These are phyloP conservation scores for Pholis gunnellus DNA, from an alignment of 2,113 vertebrate genomes.

Conservation along the genomic window DNA sequence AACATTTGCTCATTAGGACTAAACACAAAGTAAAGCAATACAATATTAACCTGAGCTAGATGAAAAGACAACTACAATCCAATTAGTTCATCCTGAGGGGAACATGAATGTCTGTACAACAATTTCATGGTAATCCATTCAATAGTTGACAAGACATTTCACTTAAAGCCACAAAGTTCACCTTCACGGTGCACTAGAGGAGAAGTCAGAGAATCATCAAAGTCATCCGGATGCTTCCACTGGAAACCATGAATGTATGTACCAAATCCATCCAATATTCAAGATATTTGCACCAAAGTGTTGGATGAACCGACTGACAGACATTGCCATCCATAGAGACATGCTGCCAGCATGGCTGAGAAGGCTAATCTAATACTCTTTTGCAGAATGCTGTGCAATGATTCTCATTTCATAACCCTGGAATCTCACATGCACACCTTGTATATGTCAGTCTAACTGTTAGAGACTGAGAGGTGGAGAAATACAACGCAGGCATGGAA, in stretches of 20 bases:
- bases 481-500: not conserved
- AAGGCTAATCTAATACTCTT: not conserved
- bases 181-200: not conserved
- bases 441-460: not conserved
- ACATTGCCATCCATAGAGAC: not conserved
- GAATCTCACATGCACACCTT: not conserved
- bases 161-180: not conserved
- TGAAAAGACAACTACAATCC: not conserved
- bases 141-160: not conserved
- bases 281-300: not conserved
- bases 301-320: not conserved
- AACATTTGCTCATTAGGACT: conserved; percentile 4
- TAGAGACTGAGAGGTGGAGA: not conserved
- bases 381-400: not conserved
- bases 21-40: not conserved
- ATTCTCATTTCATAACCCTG: conserved; percentile 13
- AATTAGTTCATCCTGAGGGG: not conserved
- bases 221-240: not conserved
- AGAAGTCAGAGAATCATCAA: not conserved
- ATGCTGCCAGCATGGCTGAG: not conserved
- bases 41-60: not conserved
- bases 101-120: not conserved
- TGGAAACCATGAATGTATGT: not conserved
- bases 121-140: not conserved
- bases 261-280: not conserved